Conservation (phyloP, 2,113 vertebrate species). For the Oplegnathus fasciatus region DNA sequence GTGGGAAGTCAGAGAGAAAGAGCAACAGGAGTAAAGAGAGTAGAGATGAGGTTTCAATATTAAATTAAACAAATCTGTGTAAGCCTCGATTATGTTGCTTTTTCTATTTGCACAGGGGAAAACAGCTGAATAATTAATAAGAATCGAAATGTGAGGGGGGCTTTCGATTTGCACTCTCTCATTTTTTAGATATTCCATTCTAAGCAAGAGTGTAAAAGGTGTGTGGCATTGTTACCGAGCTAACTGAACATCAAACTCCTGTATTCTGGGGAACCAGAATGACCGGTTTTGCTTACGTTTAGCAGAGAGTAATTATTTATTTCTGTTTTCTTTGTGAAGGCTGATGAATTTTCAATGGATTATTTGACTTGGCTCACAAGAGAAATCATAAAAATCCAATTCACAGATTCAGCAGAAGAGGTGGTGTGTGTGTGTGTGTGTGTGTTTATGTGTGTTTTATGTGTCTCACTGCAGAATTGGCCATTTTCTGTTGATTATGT, state of each 20-base stretch:
- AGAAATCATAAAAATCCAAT: background rate
- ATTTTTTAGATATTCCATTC: background rate
- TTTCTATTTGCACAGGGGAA: conserved; percentile 47
- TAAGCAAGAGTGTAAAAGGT: conserved; percentile 12
- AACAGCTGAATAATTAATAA: conserved; percentile 73
- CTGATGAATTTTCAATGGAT: background rate
- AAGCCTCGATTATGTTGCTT: conserved; percentile 51
- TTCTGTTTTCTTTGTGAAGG: background rate
- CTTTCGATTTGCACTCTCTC: conserved; percentile 25
- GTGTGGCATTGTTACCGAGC: conserved; percentile 14
- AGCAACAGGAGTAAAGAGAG: conserved; percentile 10
- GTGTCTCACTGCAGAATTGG: conserved; percentile 25
- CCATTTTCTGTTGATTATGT: conserved; percentile 53
- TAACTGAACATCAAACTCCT: background rate
- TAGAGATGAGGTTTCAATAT: conserved; percentile 29
- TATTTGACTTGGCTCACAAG: background rate
- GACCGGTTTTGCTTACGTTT: background rate
- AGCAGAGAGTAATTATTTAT: background rate
- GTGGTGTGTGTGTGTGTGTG: background rate
- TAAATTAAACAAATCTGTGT: conserved; percentile 51
- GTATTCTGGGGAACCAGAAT: background rate
- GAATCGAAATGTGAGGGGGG: conserved; percentile 37
- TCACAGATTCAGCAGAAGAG: conserved; percentile 2
- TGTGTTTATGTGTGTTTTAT: background rate
- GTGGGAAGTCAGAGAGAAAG: conserved; percentile 22